These are phyloP conservation scores for Sprattus sprattus DNA, from an alignment of 2,113 vertebrate genomes.

Conservation along the genomic window DNA sequence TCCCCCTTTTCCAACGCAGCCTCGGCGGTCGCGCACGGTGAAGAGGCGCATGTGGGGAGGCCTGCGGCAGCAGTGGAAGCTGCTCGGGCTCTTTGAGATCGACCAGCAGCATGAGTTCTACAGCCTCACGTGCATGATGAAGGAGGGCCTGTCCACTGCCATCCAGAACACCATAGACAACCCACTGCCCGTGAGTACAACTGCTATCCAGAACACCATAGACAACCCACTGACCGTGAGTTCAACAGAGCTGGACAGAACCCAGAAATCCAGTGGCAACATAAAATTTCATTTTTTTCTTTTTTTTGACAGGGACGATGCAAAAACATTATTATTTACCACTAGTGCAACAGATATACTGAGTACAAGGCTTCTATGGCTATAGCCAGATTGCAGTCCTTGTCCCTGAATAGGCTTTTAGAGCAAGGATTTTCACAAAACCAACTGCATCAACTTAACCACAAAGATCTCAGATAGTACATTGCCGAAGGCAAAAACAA, in stretches of 20 bases:
- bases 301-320: no score
- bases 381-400: not conserved
- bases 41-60: constrained; percentile 68
- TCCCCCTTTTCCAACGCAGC: not conserved
- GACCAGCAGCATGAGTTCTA: constrained; percentile 79
- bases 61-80: constrained; percentile 75
- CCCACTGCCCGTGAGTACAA: constrained; percentile 68
- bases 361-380: not conserved
- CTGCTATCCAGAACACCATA: constrained; percentile 70
- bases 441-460: no score
- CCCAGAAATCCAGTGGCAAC: not conserved
- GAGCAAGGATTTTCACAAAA: no score
- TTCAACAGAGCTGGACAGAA: constrained; percentile 4
- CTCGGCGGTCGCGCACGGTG: not conserved
- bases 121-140: constrained; percentile 79
- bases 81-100: constrained; percentile 87
- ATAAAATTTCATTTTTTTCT: no score
- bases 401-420: no score
- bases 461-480: no score
- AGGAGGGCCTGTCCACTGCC: constrained; percentile 78
- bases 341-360: no score
- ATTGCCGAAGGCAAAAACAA: no score
- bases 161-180: constrained; percentile 70
- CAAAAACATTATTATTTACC: no score
- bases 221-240: constrained; percentile 72